Conservation (phyloP, 2,113 vertebrate species). For the Dasypus novemcinctus region DNA sequence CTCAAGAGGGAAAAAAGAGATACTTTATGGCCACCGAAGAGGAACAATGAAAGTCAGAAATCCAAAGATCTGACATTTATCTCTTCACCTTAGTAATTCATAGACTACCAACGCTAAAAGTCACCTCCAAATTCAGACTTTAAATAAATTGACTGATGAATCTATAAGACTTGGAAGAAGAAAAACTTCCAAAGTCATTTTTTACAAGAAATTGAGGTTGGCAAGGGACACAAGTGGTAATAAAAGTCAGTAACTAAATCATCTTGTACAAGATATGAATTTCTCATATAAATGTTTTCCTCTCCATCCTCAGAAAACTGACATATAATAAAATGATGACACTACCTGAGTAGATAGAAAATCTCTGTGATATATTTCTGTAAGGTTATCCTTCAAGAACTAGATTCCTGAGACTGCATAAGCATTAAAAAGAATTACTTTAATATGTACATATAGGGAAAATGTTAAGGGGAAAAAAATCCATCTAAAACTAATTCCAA, state of each 20-base stretch:
- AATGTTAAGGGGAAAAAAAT: background rate
- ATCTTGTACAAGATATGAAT: background rate
- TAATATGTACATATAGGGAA: background rate
- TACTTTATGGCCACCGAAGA: background rate
- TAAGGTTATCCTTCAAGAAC: background rate
- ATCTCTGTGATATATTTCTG: background rate
- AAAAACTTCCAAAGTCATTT: background rate
- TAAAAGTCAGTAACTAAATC: background rate
- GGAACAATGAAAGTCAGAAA: background rate
- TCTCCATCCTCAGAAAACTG: background rate
- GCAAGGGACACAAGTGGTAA: background rate
- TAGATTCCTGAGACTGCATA: background rate
- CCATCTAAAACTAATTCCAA: background rate
- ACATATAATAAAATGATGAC: background rate
- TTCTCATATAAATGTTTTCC: background rate
- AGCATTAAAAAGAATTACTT: background rate
- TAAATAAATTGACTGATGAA: background rate
- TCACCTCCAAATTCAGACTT: background rate
- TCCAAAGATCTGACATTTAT: background rate
- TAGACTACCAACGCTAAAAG: background rate
- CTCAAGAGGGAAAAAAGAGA: background rate
- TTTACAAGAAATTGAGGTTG: background rate
- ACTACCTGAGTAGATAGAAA: background rate
- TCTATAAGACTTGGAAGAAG: background rate
- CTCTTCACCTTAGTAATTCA: background rate